Conservation (phyloP, 2,113 vertebrate species). For the Sander lucioperca region DNA sequence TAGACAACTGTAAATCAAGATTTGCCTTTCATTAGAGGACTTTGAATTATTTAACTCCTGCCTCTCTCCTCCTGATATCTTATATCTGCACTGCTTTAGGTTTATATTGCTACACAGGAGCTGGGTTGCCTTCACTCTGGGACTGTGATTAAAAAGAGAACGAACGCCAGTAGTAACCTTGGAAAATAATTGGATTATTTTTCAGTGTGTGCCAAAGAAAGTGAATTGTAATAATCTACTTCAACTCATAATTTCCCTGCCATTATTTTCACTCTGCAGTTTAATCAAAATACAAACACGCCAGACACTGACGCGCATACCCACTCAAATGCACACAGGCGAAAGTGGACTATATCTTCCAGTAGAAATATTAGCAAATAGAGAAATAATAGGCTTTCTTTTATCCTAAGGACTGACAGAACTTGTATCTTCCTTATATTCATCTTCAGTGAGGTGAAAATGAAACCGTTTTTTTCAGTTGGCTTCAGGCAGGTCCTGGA, state of each 20-base stretch:
- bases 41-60: slow-evolving; percentile 64
- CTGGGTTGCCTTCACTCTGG: slow-evolving; percentile 38
- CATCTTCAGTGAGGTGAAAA: slow-evolving; percentile 21
- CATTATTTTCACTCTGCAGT: slow-evolving; percentile 62
- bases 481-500: slow-evolving; percentile 19
- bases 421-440: slow-evolving; percentile 24
- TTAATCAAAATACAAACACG: slow-evolving; percentile 57
- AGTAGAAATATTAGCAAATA: slow-evolving; percentile 20
- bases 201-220: slow-evolving; percentile 67
- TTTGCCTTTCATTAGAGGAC: slow-evolving; percentile 55
- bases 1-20: slow-evolving; percentile 53
- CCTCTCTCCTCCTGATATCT: slow-evolving; percentile 34
- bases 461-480: slow-evolving; percentile 11
- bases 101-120: slow-evolving; percentile 36
- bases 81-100: slow-evolving; percentile 41
- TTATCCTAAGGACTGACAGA: slow-evolving; percentile 14
- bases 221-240: slow-evolving; percentile 71
- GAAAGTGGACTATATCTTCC: background rate
- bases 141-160: slow-evolving; percentile 64
- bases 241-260: slow-evolving; percentile 53
- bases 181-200: slow-evolving; percentile 76
- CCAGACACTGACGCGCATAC: background rate
- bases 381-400: slow-evolving; percentile 32
- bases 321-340: background rate
- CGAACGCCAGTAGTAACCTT: slow-evolving; percentile 60